Evolutionary conservation across 1,140 invertebrate species (phyloP), one percentile per base, ranked within the genome.

Genomic region (Drosophila sturtevanti): DNA sequence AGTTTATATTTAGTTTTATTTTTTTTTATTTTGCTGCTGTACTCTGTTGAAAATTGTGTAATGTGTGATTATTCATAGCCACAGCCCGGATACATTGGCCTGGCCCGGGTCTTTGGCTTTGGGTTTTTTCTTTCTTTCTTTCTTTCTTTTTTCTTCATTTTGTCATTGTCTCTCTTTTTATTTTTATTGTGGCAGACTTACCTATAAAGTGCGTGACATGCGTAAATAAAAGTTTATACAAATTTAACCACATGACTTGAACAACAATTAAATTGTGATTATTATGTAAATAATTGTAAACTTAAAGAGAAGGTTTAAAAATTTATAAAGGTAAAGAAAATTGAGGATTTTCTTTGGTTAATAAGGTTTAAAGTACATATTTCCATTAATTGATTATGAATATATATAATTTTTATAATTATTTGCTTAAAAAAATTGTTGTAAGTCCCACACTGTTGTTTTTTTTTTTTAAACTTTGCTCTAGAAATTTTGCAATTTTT

Each of bases 181-280:
- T 70, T 44, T 34, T 10, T 37, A 11, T 21, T 48, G 41, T 48
- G 41, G 41, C 41, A 21, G 41, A 48, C 41, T 48, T 48, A 11
- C 41, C 41, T 60, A 48, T 44, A 27, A 37, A 63, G 63, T 86
- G 79, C 81, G 84, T 86, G 81, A 87, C 70, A 68, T 75, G 81
- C 79, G 63, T 86, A 31, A 79, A 76, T 87, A 52, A 55, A 54
- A 70, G 70, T 34, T 75, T 72, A 81, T 86, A 87, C 68, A 69
- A 56, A 52, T 68, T 44, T 48, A 66, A 65, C 52, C 14, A 41
- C 7, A 72, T 63, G 69, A 51, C 65, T 71, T 80, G 21, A 48
- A 48, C 16, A 4, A 48, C 41, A 48, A 48, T 11, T 48, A 48
- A 48, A 16, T 48, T 10, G 41, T 11, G 18, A 11, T 16, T 11